These are phyloP conservation scores for Notoglanidium macrostoma DNA, from an alignment of 2,797 vertebrate species.

Conservation along the genomic window DNA sequence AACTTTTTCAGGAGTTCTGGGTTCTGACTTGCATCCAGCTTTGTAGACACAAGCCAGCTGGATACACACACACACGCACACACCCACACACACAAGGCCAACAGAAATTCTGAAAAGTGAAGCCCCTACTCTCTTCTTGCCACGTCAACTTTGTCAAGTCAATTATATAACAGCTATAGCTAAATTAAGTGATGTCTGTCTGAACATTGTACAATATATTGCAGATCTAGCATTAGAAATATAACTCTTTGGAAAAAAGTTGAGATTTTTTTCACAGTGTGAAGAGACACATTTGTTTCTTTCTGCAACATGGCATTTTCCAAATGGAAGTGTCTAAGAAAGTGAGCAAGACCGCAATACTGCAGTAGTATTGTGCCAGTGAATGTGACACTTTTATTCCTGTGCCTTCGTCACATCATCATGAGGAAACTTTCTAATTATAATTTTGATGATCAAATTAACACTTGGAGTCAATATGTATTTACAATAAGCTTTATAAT, in stretches of 20 bases:
- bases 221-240: too few species aligned
- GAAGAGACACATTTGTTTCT: not conserved
- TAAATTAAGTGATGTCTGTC: not conserved
- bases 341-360: not conserved
- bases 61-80: conserved; percentile 33
- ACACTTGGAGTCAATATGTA: not conserved
- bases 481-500: not conserved
- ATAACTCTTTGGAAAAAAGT: not conserved
- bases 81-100: conserved; percentile 19
- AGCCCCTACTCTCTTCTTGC: conserved; percentile 5
- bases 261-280: too few species aligned
- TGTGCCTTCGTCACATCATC: not conserved
- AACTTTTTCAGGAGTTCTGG: conserved; percentile 44
- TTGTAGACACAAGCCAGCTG: conserved; percentile 53
- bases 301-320: not conserved
- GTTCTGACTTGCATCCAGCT: conserved; percentile 53
- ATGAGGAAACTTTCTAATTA: not conserved
- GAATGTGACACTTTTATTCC: not conserved
- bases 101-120: conserved; percentile 21
- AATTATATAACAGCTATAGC: not conserved
- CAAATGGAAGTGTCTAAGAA: not conserved
- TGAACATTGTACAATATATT: not conserved
- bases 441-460: not conserved
- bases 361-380: not conserved
- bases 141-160: conserved; percentile 9